phyloP scores from a whole-genome alignment of 1,140 invertebrate species.

The Aphis craccivora region DNA sequence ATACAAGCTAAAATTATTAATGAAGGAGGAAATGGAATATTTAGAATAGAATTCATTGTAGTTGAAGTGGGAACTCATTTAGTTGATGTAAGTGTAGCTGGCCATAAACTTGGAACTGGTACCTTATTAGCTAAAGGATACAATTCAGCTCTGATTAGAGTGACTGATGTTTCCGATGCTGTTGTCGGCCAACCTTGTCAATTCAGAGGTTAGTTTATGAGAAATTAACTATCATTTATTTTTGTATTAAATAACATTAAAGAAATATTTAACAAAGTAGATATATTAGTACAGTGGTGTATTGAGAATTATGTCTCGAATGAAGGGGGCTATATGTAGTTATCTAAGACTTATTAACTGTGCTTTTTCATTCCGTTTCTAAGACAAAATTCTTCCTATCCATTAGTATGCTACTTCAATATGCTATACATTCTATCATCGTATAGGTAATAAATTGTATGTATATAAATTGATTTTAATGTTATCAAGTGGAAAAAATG shows the following conservation, averaged over 20 bases:
- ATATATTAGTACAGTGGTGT: neutral
- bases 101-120: conserved; percentile 84
- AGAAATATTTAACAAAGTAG: neutral
- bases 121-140: conserved; percentile 92
- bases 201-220: conserved; percentile 76
- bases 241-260: conserved; percentile 55
- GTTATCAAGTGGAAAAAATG: neutral
- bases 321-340: too few relatives aligned
- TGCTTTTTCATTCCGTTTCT: too few relatives aligned
- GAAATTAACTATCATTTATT: neutral
- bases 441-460: too few relatives aligned
- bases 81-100: conserved; percentile 85
- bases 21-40: conserved; percentile 77
- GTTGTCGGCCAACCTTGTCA: conserved; percentile 91
- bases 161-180: conserved; percentile 85
- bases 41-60: conserved; percentile 88
- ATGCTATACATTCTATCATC: too few relatives aligned
- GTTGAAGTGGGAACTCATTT: conserved; percentile 90
- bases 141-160: conserved; percentile 88
- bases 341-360: too few relatives aligned
- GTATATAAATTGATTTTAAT: too few relatives aligned
- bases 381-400: too few relatives aligned
- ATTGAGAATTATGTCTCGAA: too few relatives aligned
- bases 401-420: too few relatives aligned
- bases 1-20: conserved; percentile 76